phyloP scores from a whole-genome alignment of 2,888 invertebrate genomes.

The Caenorhabditis doughertyi region DNA sequence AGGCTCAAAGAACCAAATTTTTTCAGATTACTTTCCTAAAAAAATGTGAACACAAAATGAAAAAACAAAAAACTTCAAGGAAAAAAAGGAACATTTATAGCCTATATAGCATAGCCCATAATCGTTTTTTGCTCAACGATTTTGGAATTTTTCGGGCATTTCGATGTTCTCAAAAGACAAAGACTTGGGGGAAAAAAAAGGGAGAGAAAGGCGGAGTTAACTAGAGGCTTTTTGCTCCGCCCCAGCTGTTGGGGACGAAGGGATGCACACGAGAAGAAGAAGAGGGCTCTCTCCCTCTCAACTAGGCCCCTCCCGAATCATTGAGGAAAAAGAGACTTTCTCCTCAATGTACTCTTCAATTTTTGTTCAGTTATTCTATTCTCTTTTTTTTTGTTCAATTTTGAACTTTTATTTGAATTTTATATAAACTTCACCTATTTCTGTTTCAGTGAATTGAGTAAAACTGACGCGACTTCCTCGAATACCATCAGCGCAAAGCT shows the following conservation, averaged over 20 bases:
- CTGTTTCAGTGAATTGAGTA: neutral
- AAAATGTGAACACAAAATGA: neutral
- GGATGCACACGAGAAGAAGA: slow-evolving; percentile 23
- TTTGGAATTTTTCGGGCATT: neutral
- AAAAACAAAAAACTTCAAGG: neutral
- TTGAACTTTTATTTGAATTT: neutral
- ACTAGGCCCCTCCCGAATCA: slow-evolving; percentile 26
- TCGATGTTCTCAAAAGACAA: slow-evolving; percentile 30
- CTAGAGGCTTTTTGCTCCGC: slow-evolving; percentile 52
- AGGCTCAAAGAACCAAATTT: too few species aligned
- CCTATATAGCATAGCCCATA: slow-evolving; percentile 10
- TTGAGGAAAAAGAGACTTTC: slow-evolving; percentile 18
- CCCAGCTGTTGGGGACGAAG: slow-evolving; percentile 44
- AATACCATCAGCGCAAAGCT: slow-evolving; percentile 26
- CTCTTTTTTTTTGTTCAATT: neutral
- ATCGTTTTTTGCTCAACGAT: slow-evolving; percentile 20
- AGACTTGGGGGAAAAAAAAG: slow-evolving; percentile 1
- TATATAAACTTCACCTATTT: neutral
- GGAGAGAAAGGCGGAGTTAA: slow-evolving; percentile 43
- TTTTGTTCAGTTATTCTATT: neutral
- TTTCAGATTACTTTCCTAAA: neutral
- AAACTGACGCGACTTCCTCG: neutral
- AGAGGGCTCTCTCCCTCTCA: slow-evolving; percentile 9
- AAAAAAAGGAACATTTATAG: too few species aligned
- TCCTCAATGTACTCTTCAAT: neutral